Evolutionary conservation across 1,140 invertebrate genomes (phyloP).

Genomic region (Rhagoletis zephyria): DNA sequence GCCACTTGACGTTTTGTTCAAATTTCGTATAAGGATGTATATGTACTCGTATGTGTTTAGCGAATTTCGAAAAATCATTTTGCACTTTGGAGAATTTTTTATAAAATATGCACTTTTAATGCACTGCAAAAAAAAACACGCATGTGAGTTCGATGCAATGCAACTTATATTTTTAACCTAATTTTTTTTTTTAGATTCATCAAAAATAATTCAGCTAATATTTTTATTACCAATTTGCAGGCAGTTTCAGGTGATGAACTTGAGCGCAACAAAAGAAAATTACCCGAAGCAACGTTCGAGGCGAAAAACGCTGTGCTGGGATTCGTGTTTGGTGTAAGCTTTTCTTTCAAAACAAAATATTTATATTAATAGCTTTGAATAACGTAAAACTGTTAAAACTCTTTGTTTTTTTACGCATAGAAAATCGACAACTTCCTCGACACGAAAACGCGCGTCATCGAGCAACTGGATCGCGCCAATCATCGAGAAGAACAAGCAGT

Average conservation of each 20-base stretch:
- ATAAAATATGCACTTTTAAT: no score
- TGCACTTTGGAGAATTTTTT: neutral
- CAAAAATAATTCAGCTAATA: neutral
- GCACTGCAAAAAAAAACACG: neutral
- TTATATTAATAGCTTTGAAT: neutral
- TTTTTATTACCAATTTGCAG: conserved; percentile 59
- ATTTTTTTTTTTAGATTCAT: neutral
- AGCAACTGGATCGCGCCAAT: conserved; percentile 80
- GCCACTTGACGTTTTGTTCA: no score
- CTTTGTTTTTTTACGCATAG: conserved; percentile 70
- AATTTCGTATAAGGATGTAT: no score
- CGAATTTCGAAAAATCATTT: neutral
- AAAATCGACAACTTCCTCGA: conserved; percentile 85
- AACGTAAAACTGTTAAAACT: neutral
- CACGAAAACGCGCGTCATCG: conserved; percentile 81
- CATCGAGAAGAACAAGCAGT: conserved; percentile 82
- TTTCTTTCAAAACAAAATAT: neutral
- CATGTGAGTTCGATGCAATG: neutral
- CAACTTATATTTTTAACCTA: neutral
- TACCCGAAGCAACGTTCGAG: conserved; percentile 80
- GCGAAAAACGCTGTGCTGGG: conserved; percentile 83
- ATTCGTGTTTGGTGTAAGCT: conserved; percentile 85
- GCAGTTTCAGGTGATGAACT: conserved; percentile 66
- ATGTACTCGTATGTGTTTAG: no score
- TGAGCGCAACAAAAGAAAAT: conserved; percentile 81